Evolutionary conservation across 1,140 invertebrate species (phyloP), one percentile per base, ranked within the genome.

Genomic region (Heliconius eleuchia): DNA sequence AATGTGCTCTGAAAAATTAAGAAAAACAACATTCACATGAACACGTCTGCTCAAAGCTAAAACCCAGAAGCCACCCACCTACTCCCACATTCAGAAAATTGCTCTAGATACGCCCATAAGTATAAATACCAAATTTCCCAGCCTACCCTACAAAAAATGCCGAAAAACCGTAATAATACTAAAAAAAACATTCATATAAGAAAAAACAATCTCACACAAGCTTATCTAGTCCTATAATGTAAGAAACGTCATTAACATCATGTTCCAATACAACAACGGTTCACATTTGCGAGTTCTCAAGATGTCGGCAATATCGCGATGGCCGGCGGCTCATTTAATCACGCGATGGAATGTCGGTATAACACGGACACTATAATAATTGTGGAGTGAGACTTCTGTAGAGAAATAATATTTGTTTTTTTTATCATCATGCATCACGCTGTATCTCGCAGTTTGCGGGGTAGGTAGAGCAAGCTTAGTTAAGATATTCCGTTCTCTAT

Each of bases 321-420:
- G 86, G 87, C 89, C 88, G 87, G 82, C 88, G 89, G 90, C 89
- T 91, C 90, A 91, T 93, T 91, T 93, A 89, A 92, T 92, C 91
- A 93, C 91, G 86, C 87, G 89, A 81, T 80, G 91, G 91, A 93
- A 93, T 93, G 87, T 87, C 80, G 84, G 78, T 86, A 80, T 82
- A 83, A 84, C 72, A 70, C 73, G 46, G 70, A 55, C 5, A 71
- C 7, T 37, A n/a, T 19, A 3, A 72, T n/a, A 6, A 80, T 16
- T 84, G 74, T 86, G 86, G 87, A 87, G 72, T 79, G 5, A 34
- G 82, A 85, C 46, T 81, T 30, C 1, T 66, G 23, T 16, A 5
- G 16, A 16, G 7, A 57, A 27, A 30, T 66, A 11, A 11, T 57
- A 23, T 57, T 6, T 46, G 2, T 42, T 16, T 16, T 46, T 46